phyloP scores from a whole-genome alignment of 2,888 invertebrate species.

The Diarsia brunnea region DNA sequence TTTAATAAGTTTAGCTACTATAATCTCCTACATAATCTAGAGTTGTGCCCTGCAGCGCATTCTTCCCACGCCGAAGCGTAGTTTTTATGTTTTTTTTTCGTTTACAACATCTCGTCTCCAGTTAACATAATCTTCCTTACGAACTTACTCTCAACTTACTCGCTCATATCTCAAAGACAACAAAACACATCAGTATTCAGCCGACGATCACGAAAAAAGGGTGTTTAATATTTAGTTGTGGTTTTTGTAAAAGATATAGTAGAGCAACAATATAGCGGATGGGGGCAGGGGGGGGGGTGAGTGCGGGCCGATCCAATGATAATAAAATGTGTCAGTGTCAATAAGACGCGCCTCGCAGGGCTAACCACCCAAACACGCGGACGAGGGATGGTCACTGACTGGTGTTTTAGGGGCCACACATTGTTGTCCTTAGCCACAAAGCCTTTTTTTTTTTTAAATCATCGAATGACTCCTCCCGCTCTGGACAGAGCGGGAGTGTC shows the following conservation, averaged over 20 bases:
- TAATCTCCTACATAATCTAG: background rate
- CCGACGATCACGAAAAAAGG: conserved; percentile 56
- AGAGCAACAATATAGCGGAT: conserved; percentile 56
- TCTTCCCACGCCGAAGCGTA: background rate
- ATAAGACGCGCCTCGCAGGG: conserved; percentile 61
- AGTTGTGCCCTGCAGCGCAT: background rate
- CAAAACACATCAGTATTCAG: conserved; percentile 61
- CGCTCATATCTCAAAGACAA: conserved; percentile 31
- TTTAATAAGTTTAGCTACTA: background rate
- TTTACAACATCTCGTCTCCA: background rate
- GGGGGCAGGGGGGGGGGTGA: background rate
- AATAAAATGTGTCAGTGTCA: conserved; percentile 75
- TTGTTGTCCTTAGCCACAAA: background rate
- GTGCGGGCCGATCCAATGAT: conserved; percentile 66
- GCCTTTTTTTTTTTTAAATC: no score
- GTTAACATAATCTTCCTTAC: background rate
- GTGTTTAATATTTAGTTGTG: conserved; percentile 65
- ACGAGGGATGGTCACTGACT: background rate
- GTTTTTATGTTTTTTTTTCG: background rate
- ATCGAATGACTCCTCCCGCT: no score
- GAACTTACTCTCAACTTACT: conserved; percentile 8
- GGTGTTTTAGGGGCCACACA: background rate
- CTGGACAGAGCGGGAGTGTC: no score
- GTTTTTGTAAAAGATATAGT: conserved; percentile 68
- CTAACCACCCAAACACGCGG: conserved; percentile 11